Conservation (phyloP, 2,113 vertebrate species). For the Forbesichthys agassizii region DNA sequence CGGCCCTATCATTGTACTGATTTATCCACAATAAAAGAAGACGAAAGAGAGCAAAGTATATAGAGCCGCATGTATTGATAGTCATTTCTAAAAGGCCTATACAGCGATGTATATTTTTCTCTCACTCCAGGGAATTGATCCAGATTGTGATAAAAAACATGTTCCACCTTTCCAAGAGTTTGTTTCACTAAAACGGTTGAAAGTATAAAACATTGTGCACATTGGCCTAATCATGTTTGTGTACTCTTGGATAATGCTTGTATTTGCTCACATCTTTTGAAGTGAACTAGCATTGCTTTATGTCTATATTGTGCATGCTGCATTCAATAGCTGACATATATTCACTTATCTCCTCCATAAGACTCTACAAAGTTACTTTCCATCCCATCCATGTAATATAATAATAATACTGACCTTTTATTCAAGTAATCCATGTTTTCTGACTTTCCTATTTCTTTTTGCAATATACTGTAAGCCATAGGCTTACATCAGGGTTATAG, state of each 20-base stretch:
- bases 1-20: conserved; percentile 75
- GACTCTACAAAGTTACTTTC: too few relatives aligned
- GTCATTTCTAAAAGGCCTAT: conserved; percentile 36
- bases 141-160: conserved; percentile 28
- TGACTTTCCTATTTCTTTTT: neutral
- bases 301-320: too few relatives aligned
- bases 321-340: too few relatives aligned
- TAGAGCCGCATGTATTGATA: conserved; percentile 39
- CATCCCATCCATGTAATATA: conserved; percentile 10
- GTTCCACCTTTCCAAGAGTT: neutral
- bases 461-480: neutral
- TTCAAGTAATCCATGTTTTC: conserved; percentile 4
- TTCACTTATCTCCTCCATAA: too few relatives aligned
- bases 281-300: too few relatives aligned
- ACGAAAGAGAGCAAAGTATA: conserved; percentile 28
- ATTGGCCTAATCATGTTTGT: conserved; percentile 48
- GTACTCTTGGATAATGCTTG: conserved; percentile 31
- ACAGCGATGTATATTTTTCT: conserved; percentile 48
- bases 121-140: conserved; percentile 36
- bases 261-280: conserved; percentile 28
- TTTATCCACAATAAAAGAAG: conserved; percentile 66
- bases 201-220: conserved; percentile 46
- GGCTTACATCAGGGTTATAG: neutral
- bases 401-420: conserved; percentile 25
- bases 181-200: conserved; percentile 26